Conservation (phyloP, 2,888 invertebrate species). For the Chouioia cunea region DNA sequence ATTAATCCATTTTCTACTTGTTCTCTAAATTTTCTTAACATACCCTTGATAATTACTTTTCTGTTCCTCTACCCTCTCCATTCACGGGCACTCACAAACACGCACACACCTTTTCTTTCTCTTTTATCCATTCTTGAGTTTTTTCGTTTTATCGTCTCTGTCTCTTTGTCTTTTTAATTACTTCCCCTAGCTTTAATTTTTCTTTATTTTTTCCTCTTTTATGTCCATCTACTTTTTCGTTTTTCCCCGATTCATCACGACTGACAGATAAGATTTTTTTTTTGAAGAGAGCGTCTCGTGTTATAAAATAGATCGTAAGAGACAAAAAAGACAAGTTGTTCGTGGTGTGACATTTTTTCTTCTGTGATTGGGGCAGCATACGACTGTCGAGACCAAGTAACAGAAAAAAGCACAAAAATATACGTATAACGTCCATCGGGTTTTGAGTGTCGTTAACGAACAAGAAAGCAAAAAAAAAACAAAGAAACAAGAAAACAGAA, state of each 20-base stretch:
- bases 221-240: conserved; percentile 40
- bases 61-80: conserved; percentile 3
- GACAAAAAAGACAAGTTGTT: conserved; percentile 59
- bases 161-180: conserved; percentile 40
- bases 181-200: conserved; percentile 27
- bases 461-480: conserved; percentile 23
- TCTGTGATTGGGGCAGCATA: conserved; percentile 90
- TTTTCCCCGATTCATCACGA: conserved; percentile 41
- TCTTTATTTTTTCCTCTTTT: conserved; percentile 38
- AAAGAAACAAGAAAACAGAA: conserved; percentile 30
- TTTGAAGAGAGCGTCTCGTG: conserved; percentile 57
- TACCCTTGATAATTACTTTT: conserved; percentile 14
- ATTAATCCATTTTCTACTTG: conserved; percentile 26
- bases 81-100: conserved; percentile 15
- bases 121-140: conserved; percentile 15
- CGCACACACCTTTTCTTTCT: conserved; percentile 5
- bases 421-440: conserved; percentile 71
- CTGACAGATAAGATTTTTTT: conserved; percentile 51
- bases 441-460: conserved; percentile 79
- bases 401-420: conserved; percentile 66
- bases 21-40: neutral
- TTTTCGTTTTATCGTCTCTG: conserved; percentile 17
- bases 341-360: conserved; percentile 87
- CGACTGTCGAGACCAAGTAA: conserved; percentile 68
- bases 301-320: conserved; percentile 59